A percentile compares a stretch with the other conserved stretches of the same genome.
phyloP scores from a whole-genome alignment of 2,797 vertebrate genomes.

The Xyrichtys novacula region DNA sequence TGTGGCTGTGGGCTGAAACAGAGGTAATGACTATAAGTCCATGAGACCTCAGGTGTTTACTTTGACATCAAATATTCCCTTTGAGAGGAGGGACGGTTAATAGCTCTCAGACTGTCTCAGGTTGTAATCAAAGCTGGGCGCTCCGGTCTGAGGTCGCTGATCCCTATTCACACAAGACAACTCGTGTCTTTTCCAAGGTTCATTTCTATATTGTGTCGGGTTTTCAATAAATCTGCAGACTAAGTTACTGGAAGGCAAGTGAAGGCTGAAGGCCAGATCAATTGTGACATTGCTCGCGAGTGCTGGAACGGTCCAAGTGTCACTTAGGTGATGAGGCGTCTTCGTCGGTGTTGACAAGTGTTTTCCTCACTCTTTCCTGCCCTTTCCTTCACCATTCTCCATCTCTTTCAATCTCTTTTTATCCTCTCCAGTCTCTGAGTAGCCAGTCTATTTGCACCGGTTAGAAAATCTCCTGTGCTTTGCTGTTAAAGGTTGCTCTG shows the following conservation, averaged over 20 bases:
- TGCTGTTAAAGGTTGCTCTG: conserved; percentile 4
- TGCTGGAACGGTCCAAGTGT: conserved; percentile 44
- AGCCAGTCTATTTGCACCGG: conserved; percentile 4
- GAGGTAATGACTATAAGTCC: conserved; percentile 20
- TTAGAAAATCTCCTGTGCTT: conserved; percentile 14
- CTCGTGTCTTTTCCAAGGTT: conserved; percentile 20
- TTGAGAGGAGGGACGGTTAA: conserved; percentile 31
- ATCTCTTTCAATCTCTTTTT: conserved; percentile 18
- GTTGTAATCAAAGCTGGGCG: conserved; percentile 40
- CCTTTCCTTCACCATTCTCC: conserved; percentile 6
- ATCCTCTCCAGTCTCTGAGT: conserved; percentile 29
- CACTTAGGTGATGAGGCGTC: conserved; percentile 38
- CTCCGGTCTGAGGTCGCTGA: conserved; percentile 28
- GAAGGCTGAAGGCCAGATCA: conserved; percentile 22
- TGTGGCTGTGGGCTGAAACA: conserved; percentile 28
- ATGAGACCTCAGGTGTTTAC: conserved; percentile 27
- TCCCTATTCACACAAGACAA: conserved; percentile 33
- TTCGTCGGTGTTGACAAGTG: conserved; percentile 36
- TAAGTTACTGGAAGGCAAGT: conserved; percentile 26
- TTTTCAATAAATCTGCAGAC: conserved; percentile 36
- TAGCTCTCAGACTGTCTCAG: conserved; percentile 32
- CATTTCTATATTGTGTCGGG: conserved; percentile 16
- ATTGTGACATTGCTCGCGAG: conserved; percentile 31
- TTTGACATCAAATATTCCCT: conserved; percentile 57
- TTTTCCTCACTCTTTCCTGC: conserved; percentile 22